These are phyloP conservation scores for Willowsia nigromaculata DNA, from an alignment of 2,888 invertebrate species.

Conservation along the genomic window DNA sequence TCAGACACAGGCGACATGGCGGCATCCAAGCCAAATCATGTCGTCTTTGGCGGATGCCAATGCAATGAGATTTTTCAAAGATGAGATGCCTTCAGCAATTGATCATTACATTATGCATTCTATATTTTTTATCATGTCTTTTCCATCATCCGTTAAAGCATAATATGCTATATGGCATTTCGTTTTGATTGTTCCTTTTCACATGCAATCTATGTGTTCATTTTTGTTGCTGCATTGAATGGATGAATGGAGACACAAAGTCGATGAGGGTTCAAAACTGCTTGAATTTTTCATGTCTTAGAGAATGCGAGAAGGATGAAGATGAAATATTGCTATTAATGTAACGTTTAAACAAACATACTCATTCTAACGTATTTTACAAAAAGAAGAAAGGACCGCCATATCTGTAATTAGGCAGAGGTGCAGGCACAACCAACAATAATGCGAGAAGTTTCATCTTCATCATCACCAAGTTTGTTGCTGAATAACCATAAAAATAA, in stretches of 20 bases:
- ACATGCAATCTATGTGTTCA: background rate
- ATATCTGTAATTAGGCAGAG: background rate
- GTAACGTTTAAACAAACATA: constrained; percentile 23
- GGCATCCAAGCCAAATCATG: background rate
- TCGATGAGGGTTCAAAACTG: background rate
- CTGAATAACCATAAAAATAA: constrained; percentile 54
- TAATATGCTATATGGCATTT: constrained; percentile 8
- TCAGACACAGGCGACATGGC: background rate
- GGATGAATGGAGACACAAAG: background rate
- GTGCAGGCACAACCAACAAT: background rate
- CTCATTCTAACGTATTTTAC: background rate
- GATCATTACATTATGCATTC: constrained; percentile 2
- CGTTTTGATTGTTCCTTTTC: background rate
- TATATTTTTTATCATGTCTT: background rate
- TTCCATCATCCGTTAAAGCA: background rate
- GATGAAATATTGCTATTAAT: constrained; percentile 29
- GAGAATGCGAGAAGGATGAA: background rate
- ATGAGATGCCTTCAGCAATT: background rate
- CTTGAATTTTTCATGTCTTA: background rate
- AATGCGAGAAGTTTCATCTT: background rate
- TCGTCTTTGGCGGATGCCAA: constrained; percentile 27
- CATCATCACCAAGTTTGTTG: background rate
- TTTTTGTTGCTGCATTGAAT: background rate
- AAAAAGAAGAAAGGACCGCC: too few relatives aligned
- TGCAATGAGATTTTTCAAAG: background rate